Evolutionary conservation across 2,797 vertebrate species (phyloP).

Genomic region (Chloroceryle inda): DNA sequence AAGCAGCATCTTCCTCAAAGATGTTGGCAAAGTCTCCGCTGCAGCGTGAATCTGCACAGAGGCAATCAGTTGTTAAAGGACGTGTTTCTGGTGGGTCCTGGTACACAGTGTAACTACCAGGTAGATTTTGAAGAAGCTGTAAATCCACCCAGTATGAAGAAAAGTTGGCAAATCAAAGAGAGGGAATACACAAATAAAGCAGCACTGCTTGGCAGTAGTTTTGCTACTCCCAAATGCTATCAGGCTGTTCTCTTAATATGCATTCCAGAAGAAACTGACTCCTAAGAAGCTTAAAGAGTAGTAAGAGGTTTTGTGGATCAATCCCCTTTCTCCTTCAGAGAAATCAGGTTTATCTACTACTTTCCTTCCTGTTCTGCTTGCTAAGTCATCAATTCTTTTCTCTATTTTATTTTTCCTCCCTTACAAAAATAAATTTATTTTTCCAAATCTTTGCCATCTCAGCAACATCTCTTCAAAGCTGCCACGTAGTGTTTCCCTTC

Average conservation of each 20-base stretch:
- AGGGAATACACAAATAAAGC: neutral
- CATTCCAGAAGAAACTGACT: neutral
- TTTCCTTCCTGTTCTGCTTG: neutral
- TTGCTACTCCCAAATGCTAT: neutral
- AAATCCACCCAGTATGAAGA: neutral
- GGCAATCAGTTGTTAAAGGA: neutral
- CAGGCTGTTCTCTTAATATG: neutral
- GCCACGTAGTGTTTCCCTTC: neutral
- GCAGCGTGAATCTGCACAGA: neutral
- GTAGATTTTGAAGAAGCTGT: neutral
- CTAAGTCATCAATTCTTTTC: neutral
- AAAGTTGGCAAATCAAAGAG: constrained; percentile 6
- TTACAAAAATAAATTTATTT: neutral
- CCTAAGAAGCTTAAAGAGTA: neutral
- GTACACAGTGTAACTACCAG: neutral
- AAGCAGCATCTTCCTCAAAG: neutral
- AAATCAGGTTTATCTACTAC: neutral
- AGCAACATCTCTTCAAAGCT: neutral
- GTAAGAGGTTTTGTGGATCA: neutral
- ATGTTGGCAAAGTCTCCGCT: neutral
- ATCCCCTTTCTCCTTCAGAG: neutral
- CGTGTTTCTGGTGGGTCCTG: neutral
- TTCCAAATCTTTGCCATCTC: neutral
- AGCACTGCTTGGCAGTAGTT: constrained; percentile 1
- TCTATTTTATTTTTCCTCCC: neutral